phyloP scores from a whole-genome alignment of 2,888 invertebrate species.

The Philhelius pedissequus region DNA sequence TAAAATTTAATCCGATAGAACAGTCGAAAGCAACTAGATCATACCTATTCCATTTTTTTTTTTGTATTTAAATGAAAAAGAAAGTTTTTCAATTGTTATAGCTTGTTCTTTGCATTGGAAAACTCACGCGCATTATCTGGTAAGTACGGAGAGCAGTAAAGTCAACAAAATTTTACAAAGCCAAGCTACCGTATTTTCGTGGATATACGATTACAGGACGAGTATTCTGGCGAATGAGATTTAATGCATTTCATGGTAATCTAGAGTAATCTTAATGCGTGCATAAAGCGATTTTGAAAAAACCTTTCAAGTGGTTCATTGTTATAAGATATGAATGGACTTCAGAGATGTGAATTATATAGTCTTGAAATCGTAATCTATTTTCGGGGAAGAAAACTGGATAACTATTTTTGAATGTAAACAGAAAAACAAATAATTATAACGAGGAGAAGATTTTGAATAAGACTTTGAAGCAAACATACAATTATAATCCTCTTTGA shows the following conservation, averaged over 20 bases:
- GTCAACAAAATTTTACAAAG: slow-evolving; percentile 14
- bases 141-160: slow-evolving; percentile 22
- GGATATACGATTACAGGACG: no score
- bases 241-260: slow-evolving; percentile 34
- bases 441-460: no score
- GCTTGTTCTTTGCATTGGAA: neutral
- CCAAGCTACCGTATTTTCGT: neutral
- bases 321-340: neutral
- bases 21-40: neutral
- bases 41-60: neutral
- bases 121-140: neutral
- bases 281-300: slow-evolving; percentile 24
- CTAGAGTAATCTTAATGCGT: slow-evolving; percentile 23
- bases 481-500: no score
- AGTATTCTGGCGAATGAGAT: neutral
- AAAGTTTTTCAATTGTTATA: slow-evolving; percentile 5
- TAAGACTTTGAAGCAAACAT: no score
- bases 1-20: slow-evolving; percentile 53
- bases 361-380: neutral
- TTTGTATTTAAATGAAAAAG: neutral
- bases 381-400: neutral
- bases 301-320: slow-evolving; percentile 12
- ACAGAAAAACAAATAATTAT: neutral
- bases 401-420: no score
- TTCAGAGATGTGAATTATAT: neutral